Evolutionary conservation across 2,888 invertebrate genomes (phyloP), one percentile per base, ranked within the genome.

Genomic region (Protonemura montana): DNA sequence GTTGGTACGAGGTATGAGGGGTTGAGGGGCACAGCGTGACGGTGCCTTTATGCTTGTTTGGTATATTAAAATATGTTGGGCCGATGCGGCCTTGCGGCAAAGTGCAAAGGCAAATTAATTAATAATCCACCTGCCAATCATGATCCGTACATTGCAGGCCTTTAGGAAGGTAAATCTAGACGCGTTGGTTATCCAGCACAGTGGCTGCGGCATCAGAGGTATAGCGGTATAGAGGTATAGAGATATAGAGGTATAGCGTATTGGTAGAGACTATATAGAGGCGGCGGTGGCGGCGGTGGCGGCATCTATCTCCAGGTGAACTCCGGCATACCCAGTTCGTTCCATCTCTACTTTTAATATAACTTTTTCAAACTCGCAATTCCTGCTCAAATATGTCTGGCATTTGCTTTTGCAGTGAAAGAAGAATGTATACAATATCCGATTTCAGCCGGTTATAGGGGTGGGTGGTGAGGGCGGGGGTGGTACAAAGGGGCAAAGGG

Each of bases 1-100:
- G 59, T 59, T 10, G 16, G 35, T 35, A 35, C 10, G 35, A 35
- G 35, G 35, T 35, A 35, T 35, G 59, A 2, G 59, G 59, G 59
- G 7, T 16, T 59, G 59, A 21, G 59, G 59, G 21, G 59, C 10
- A 35, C 10, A 13, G 59, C 21, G 2, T 59, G 13, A 2, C 59
- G 59, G 1, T 59, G 59, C 59, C 59, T 59, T 59, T 59, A 59
- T 59, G 59, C 59, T 59, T 59, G 59, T 59, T 59, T 59, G 59
- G 21, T 87, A 89, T 88, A 89, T 89, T 89, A 89, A 89, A 89
- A 88, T 89, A 89, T 89, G 88, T 89, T 87, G 88, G 88, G 88
- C 87, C 76, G 77, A 86, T 87, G 88, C 87, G 88, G 85, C 86
- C 87, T 85, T 89, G 89, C 88, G 88, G 89, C 88, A 88, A 88